Percentiles rank a stretch among this genome's conserved stretches.
These are phyloP conservation scores for Ophioninae sp. DNA, from an alignment of 2,888 invertebrate species.

Conservation along the genomic window DNA sequence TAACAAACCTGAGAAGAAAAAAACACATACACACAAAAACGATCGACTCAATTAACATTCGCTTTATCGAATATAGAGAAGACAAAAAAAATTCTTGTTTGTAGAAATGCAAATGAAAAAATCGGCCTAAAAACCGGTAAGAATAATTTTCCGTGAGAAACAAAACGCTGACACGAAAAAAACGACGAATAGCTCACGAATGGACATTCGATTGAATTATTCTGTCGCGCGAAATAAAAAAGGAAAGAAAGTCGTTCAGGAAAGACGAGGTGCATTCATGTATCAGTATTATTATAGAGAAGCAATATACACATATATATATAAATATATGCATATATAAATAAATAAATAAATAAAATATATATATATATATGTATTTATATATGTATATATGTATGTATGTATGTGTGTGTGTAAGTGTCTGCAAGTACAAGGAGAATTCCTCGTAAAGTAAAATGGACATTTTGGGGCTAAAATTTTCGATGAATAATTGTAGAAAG, in stretches of 20 bases:
- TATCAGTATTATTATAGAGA: constrained; percentile 79
- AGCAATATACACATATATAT: constrained; percentile 69
- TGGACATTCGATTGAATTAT: neutral
- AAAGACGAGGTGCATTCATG: constrained; percentile 72
- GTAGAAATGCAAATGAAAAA: neutral
- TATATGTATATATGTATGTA: neutral
- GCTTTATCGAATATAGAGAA: constrained; percentile 13
- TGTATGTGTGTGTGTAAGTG: too few species aligned
- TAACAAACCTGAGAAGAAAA: constrained; percentile 7
- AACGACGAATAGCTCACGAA: constrained; percentile 4
- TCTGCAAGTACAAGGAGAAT: neutral
- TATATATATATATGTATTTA: neutral
- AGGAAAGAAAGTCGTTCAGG: constrained; percentile 65
- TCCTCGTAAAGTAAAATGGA: neutral
- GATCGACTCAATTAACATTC: constrained; percentile 32
- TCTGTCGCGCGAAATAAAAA: constrained; percentile 2
- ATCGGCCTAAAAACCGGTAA: constrained; percentile 48
- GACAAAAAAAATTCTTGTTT: constrained; percentile 20
- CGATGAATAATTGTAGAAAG: neutral
- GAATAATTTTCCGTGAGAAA: constrained; percentile 20
- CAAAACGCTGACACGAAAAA: constrained; percentile 6
- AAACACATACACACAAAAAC: neutral
- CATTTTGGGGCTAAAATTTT: neutral
- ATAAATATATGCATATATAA: constrained; percentile 38
- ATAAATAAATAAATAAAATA: neutral